Percentiles rank a stretch among this genome's conserved stretches.
phyloP scores from a whole-genome alignment of 1,140 invertebrate genomes.

The Aphaenogaster ashmeadi region DNA sequence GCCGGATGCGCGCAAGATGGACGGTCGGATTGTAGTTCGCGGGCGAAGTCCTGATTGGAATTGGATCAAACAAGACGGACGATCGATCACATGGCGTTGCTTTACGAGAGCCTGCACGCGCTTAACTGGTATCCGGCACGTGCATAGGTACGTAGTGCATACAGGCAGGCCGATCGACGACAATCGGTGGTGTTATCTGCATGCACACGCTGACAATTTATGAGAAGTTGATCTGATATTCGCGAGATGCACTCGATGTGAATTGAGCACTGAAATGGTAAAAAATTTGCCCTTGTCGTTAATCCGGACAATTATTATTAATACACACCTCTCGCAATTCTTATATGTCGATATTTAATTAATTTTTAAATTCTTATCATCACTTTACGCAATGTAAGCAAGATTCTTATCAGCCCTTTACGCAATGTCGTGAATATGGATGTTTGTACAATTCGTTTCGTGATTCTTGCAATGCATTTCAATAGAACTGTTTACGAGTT shows the following conservation, averaged over 20 bases:
- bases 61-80: conserved; percentile 75
- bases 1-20: conserved; percentile 69
- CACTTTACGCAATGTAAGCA: not conserved
- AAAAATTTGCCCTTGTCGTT: not conserved
- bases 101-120: conserved; percentile 23
- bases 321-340: not conserved
- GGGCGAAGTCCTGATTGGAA: conserved; percentile 73
- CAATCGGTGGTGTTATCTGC: conserved; percentile 26
- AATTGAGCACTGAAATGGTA: not conserved
- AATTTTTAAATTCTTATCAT: not conserved
- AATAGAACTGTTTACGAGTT: not conserved
- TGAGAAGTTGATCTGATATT: conserved; percentile 19
- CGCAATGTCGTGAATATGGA: not conserved
- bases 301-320: conserved; percentile 22
- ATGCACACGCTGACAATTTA: conserved; percentile 46
- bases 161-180: conserved; percentile 13
- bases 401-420: too few relatives aligned
- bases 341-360: not conserved
- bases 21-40: conserved; percentile 61
- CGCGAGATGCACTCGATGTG: conserved; percentile 30
- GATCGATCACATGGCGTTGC: conserved; percentile 67
- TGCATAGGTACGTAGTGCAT: conserved; percentile 31
- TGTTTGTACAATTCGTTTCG: not conserved
- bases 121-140: conserved; percentile 22
- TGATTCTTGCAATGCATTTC: not conserved